phyloP scores from a whole-genome alignment of 2,888 invertebrate genomes.

The Tipula confusa region DNA sequence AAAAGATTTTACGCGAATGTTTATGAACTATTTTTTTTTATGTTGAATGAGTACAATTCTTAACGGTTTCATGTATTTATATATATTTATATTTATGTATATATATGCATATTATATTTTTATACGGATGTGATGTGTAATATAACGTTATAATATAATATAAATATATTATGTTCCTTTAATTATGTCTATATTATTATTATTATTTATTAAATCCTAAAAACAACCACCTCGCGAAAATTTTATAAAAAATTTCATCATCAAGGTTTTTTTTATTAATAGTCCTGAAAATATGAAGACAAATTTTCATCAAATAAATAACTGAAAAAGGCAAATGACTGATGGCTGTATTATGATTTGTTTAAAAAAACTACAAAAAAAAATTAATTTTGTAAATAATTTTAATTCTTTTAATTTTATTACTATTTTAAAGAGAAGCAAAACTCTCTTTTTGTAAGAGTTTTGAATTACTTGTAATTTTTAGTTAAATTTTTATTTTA shows the following conservation, averaged over 20 bases:
- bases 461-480: neutral
- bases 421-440: neutral
- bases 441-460: neutral
- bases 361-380: slow-evolving; percentile 1
- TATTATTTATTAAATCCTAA: neutral
- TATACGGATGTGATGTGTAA: neutral
- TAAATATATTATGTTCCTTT: neutral
- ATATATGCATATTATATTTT: neutral
- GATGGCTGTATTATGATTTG: slow-evolving; percentile 20
- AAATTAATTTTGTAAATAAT: neutral
- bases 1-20: slow-evolving; percentile 3
- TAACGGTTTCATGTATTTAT: neutral
- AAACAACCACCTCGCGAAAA: neutral
- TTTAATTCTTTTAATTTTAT: neutral
- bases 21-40: neutral
- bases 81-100: neutral
- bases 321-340: neutral
- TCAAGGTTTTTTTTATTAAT: neutral
- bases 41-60: slow-evolving; percentile 12
- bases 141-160: neutral
- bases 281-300: neutral
- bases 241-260: neutral
- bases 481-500: slow-evolving; percentile 7
- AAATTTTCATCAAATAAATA: neutral
- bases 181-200: neutral